Percentiles rank a stretch among this genome's conserved stretches.
These are phyloP conservation scores for Eurypyga helias DNA, from an alignment of 2,113 vertebrate species.

Conservation along the genomic window DNA sequence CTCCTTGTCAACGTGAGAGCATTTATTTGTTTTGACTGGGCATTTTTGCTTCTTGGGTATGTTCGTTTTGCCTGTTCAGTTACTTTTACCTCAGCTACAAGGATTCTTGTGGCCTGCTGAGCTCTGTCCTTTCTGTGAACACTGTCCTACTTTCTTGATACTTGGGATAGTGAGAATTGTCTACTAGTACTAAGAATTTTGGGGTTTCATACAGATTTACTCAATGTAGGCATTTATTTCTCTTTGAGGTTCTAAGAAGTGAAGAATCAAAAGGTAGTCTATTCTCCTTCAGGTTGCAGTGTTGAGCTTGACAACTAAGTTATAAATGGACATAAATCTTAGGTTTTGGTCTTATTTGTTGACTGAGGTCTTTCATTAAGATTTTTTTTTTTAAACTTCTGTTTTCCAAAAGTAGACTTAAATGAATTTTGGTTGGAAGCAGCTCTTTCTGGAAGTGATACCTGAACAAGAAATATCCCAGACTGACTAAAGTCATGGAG, in stretches of 20 bases:
- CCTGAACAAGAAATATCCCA: neutral
- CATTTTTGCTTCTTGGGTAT: neutral
- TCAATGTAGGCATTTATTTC: neutral
- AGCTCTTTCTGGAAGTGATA: neutral
- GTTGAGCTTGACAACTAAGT: neutral
- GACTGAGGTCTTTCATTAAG: neutral
- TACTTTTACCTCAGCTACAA: neutral
- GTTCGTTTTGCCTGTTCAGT: neutral
- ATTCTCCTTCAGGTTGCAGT: neutral
- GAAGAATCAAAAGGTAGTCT: neutral
- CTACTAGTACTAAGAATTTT: neutral
- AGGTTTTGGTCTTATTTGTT: neutral
- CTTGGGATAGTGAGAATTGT: neutral
- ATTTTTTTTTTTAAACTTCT: neutral
- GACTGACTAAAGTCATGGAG: neutral
- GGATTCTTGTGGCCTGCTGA: neutral
- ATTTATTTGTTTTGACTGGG: neutral
- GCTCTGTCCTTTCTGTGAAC: accelerated
- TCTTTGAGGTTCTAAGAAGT: neutral
- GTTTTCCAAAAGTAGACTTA: neutral
- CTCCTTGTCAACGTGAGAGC: neutral
- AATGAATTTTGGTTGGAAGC: neutral
- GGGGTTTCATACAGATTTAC: neutral
- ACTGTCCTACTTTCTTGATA: neutral
- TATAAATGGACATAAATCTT: neutral